Evolutionary conservation across 1,140 invertebrate genomes (phyloP), one percentile per base, ranked within the genome.

Genomic region (Drosophila bocki): DNA sequence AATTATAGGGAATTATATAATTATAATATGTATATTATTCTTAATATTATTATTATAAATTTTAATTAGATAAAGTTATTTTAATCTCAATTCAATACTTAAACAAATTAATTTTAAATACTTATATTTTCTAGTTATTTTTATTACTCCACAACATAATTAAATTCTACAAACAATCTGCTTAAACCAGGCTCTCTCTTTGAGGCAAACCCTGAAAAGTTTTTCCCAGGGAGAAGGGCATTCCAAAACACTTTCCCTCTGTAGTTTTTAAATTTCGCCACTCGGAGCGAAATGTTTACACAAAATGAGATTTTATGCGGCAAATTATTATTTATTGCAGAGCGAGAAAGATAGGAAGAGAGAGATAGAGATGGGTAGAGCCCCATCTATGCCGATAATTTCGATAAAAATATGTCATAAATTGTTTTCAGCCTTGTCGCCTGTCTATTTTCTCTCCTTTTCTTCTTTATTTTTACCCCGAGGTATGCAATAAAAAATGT

Each of bases 301-400:
- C 54, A 69, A 63, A 81, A 71, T 81, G 72, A 62, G 65, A 57
- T 75, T 70, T 75, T 70, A 70, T 71, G 61, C 67, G 35, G 62
- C 53, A 69, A 78, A 75, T 82, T 68, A 78, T 78, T 81, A 81
- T 81, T 81, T 81, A 81, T 81, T 61, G 77, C 78, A 5, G 22
- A 15, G 15, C 12, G 5, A 3, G 54, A 47, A 22, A 15, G 2
- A n/a, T 42, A 47, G 32, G 13, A 13, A 13, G n/a, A 12, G 12
- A 44, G 33, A 39, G 22, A 29, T 15, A 13, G 26, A 35, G 47
- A 44, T 47, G 48, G 22, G 3, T 1, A 11, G n/a, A 22, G 15
- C 69, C 68, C 67, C 76, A 83, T 80, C 82, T 80, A 54, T 74
- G 62, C 51, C 59, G 62, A 81, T 84, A 51, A 83, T 68, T 83